Evolutionary conservation across 2,797 vertebrate genomes (phyloP).

Genomic region (Pantherophis alleghaniensis): DNA sequence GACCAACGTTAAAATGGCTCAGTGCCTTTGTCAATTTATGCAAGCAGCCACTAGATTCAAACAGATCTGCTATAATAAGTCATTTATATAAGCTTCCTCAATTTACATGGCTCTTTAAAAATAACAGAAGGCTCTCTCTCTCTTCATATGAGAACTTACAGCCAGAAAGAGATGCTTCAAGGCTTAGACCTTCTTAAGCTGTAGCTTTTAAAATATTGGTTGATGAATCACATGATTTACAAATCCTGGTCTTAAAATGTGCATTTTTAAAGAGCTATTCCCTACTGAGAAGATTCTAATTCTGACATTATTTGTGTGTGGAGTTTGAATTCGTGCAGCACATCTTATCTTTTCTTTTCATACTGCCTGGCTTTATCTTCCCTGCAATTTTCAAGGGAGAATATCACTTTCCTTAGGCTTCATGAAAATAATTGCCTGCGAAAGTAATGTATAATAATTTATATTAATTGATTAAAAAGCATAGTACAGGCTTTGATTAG

Average conservation of each 20-base stretch:
- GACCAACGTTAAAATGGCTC: accelerated
- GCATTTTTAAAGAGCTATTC: not conserved
- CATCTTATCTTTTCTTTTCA: not conserved
- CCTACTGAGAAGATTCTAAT: not conserved
- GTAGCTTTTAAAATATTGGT: not conserved
- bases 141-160: not conserved
- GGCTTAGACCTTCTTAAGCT: not conserved
- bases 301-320: not conserved
- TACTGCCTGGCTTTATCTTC: not conserved
- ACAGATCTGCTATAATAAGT: accelerated
- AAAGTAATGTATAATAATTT: not conserved
- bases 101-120: not conserved
- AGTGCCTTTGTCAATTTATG: not conserved
- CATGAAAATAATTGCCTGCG: not conserved
- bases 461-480: not conserved
- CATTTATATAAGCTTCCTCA: not conserved
- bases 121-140: not conserved
- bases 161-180: not conserved
- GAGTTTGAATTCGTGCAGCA: not conserved
- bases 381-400: not conserved
- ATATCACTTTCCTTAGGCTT: not conserved
- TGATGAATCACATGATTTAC: not conserved
- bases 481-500: not conserved
- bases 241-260: not conserved
- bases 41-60: not conserved